A percentile compares a stretch with the other conserved stretches of the same genome.
Evolutionary conservation across 2,797 vertebrate species (phyloP).

Genomic region (Platalea minor): DNA sequence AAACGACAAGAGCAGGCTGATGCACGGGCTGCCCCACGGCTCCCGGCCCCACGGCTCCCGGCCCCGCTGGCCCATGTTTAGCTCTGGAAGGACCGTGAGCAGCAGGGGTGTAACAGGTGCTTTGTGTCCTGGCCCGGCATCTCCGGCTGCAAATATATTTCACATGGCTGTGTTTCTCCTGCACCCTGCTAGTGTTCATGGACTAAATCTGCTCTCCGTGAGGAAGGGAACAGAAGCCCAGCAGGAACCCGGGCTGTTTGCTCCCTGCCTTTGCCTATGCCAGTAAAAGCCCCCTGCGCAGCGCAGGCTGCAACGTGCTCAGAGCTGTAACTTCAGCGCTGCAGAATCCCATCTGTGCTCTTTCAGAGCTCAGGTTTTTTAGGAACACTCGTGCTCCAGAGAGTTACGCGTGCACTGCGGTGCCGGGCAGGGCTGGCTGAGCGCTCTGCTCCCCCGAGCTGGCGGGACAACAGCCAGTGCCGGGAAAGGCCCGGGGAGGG

Average conservation of each 20-base stretch:
- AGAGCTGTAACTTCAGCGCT: not conserved
- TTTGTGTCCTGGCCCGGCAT: not conserved
- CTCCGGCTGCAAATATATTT: not conserved
- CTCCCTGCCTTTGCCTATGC: not conserved
- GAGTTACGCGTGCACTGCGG: rapidly evolving
- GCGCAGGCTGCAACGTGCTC: not conserved
- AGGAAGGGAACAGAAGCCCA: not conserved
- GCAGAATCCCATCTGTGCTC: not conserved
- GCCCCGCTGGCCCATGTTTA: rapidly evolving
- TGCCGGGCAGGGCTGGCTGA: not conserved
- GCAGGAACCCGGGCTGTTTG: not conserved
- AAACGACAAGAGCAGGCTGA: not conserved
- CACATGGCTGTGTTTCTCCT: rapidly evolving
- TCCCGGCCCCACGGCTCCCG: rapidly evolving
- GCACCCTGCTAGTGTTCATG: not conserved
- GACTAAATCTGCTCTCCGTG: not conserved
- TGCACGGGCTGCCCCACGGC: not conserved
- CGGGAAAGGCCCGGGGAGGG: no score
- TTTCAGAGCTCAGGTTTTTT: not conserved
- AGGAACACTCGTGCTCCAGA: not conserved
- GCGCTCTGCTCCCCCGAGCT: not conserved
- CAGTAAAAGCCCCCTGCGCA: not conserved
- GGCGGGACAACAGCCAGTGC: not conserved
- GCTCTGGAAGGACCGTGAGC: not conserved
- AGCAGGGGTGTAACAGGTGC: not conserved